Conservation (phyloP, 2,888 invertebrate species). For the Spialia ferax region DNA sequence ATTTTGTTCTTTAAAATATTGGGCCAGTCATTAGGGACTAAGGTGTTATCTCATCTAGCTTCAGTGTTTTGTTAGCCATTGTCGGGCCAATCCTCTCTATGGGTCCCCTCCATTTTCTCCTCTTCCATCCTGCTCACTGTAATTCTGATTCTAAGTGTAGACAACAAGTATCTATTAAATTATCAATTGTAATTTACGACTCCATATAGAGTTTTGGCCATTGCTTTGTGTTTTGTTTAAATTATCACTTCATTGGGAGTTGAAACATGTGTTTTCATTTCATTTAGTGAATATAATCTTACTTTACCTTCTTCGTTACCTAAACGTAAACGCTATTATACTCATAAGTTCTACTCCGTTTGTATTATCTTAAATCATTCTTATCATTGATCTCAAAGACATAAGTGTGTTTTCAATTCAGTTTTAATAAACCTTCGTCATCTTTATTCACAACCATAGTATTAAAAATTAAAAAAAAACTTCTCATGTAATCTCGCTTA, state of each 20-base stretch:
- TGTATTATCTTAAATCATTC: too few relatives aligned
- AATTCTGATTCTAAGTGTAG: constrained; percentile 14
- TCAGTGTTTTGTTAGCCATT: constrained; percentile 64
- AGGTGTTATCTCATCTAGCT: constrained; percentile 68
- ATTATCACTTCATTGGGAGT: constrained; percentile 11
- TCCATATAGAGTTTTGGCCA: constrained; percentile 83
- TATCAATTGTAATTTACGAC: constrained; percentile 20
- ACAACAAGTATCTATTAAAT: constrained; percentile 32
- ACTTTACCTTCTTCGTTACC: too few relatives aligned
- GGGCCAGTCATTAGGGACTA: constrained; percentile 39
- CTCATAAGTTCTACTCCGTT: too few relatives aligned
- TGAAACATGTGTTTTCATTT: too few relatives aligned
- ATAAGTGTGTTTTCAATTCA: too few relatives aligned
- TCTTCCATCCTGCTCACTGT: neutral
- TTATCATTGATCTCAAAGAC: too few relatives aligned
- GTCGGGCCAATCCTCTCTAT: constrained; percentile 84
- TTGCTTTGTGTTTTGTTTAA: constrained; percentile 64
- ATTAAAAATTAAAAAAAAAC: neutral
- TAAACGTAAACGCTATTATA: too few relatives aligned
- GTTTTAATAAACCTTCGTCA: neutral
- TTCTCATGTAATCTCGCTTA: neutral
- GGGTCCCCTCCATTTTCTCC: constrained; percentile 64
- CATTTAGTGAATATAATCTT: too few relatives aligned
- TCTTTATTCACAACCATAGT: neutral
- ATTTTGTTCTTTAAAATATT: neutral